Conservation (phyloP, 2,888 invertebrate genomes). For the Nebria brevicollis region DNA sequence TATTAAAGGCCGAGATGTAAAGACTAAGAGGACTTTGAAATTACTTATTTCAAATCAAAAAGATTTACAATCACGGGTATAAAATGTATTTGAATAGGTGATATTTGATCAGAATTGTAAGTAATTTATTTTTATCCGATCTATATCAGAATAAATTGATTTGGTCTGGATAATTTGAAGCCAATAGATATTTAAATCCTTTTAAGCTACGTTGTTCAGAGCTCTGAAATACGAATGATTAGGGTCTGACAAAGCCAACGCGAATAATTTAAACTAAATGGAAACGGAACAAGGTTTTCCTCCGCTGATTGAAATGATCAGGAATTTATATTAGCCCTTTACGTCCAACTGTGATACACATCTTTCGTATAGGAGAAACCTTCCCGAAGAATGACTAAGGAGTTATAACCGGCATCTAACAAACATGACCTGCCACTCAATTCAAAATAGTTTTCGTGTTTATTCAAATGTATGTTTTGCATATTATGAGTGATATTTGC, state of each 20-base stretch:
- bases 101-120: no score
- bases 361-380: no score
- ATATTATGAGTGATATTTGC: no score
- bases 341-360: neutral
- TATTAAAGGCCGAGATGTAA: no score
- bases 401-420: neutral
- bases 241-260: conserved; percentile 35
- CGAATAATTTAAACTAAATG: conserved; percentile 32
- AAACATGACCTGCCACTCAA: neutral
- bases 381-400: neutral
- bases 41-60: no score
- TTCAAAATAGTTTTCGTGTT: neutral
- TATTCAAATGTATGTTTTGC: neutral
- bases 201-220: conserved; percentile 14
- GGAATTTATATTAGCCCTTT: neutral
- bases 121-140: neutral
- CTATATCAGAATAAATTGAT: neutral
- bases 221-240: conserved; percentile 29
- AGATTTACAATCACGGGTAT: no score
- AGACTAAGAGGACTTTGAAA: no score
- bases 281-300: conserved; percentile 7
- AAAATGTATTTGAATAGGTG: no score
- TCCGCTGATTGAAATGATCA: neutral
- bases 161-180: neutral
- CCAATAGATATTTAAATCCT: conserved; percentile 26